Percentiles rank a stretch among this genome's conserved stretches.
These are phyloP conservation scores for Tetramorium alpestre DNA, from an alignment of 1,140 invertebrate species.

Conservation along the genomic window DNA sequence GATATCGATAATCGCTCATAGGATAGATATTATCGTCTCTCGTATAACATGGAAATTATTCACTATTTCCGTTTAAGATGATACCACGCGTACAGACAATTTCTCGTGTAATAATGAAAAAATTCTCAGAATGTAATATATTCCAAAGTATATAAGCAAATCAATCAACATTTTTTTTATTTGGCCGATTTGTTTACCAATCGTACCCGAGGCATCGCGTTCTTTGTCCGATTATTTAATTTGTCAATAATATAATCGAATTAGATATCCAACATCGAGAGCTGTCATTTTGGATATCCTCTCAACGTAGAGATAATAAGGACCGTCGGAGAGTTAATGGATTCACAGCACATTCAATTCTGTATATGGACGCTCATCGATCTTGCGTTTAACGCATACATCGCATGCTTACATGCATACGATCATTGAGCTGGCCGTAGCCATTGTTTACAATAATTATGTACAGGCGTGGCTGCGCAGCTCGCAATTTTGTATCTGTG, in stretches of 20 bases:
- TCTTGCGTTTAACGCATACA: slow-evolving; percentile 58
- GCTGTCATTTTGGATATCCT: neutral
- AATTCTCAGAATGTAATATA: neutral
- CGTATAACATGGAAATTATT: neutral
- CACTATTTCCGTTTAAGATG: neutral
- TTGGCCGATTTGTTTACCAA: neutral
- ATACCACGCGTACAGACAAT: neutral
- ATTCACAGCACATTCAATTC: slow-evolving; percentile 20
- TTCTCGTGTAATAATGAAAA: neutral
- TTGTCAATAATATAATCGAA: neutral
- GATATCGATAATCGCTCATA: neutral
- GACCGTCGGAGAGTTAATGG: slow-evolving; percentile 1
- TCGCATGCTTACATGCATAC: slow-evolving; percentile 55
- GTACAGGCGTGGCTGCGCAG: slow-evolving; percentile 27
- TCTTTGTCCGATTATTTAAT: neutral
- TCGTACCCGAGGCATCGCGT: neutral
- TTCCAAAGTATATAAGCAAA: neutral
- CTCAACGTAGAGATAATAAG: neutral
- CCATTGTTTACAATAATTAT: slow-evolving; percentile 53
- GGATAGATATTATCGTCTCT: neutral
- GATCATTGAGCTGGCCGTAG: slow-evolving; percentile 37
- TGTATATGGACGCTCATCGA: slow-evolving; percentile 48
- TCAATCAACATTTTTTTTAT: neutral
- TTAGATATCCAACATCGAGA: neutral
- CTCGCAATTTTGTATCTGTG: slow-evolving; percentile 10